These are phyloP conservation scores for Caenorhabditis remanei DNA, from an alignment of 1,140 invertebrate genomes.

Conservation along the genomic window DNA sequence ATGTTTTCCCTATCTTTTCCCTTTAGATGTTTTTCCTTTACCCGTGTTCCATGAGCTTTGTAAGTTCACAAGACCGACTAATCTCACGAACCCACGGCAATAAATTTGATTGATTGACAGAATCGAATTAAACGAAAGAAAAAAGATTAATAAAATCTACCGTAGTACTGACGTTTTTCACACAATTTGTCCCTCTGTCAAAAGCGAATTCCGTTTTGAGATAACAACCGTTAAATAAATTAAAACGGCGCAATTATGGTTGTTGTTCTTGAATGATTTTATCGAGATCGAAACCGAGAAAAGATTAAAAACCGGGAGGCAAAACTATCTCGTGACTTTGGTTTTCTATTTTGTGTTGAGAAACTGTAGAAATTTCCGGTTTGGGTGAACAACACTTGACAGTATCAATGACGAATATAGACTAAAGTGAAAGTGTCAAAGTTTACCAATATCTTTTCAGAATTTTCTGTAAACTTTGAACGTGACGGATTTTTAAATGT, in stretches of 20 bases:
- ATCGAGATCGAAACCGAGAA: neutral
- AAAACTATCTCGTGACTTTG: neutral
- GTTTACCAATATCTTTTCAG: no score
- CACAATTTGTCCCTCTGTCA: no score
- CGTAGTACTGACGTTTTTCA: neutral
- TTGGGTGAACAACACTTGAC: neutral
- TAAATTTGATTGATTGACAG: neutral
- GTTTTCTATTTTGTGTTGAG: neutral
- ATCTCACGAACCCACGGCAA: no score
- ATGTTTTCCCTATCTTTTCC: neutral
- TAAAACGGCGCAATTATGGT: conserved; percentile 1
- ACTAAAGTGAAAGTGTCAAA: no score
- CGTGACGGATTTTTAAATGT: no score
- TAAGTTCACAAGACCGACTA: neutral
- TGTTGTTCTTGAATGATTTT: conserved; percentile 35
- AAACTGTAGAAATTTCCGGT: neutral
- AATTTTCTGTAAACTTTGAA: no score
- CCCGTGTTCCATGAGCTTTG: neutral
- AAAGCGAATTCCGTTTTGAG: neutral
- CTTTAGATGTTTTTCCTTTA: neutral
- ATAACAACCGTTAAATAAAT: conserved; percentile 1
- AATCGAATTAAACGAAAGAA: neutral
- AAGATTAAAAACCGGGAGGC: neutral
- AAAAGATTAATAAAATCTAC: neutral
- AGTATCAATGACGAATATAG: neutral